Evolutionary conservation across 1,140 invertebrate species (phyloP), one percentile per base, ranked within the genome.

Genomic region (Pollicipes pollicipes): DNA sequence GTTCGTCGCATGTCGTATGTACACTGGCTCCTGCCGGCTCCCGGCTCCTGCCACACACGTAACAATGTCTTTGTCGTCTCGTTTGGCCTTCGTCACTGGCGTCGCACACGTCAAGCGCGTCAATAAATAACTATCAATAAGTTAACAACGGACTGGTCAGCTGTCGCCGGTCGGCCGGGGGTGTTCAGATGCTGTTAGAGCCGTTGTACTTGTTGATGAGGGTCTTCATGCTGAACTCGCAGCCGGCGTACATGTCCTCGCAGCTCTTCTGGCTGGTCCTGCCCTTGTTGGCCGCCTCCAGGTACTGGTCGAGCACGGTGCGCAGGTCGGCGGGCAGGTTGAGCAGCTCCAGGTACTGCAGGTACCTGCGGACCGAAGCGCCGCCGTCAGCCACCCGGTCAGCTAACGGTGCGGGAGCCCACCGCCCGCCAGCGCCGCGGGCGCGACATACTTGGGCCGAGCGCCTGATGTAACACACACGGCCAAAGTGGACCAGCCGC

Each of bases 141-240:
- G 45, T 58, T 58, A 58, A 58, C 45, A 58, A 58, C 45, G 45
- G 45, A n/a, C n/a, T n/a, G n/a, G n/a, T n/a, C n/a, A n/a, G n/a
- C n/a, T n/a, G n/a, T 6, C 24, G 17, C 6, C 2, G 45, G 13
- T 21, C 13, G 45, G 8, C 2, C 2, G 6, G 45, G 2, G 45
- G 45, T 21, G 45, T 58, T 58, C 28, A 66, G 64, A 66, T 27
- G 64, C n/a, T 66, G 64, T 66, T 66, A n/a, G 64, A 66, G n/a
- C 64, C 64, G 28, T 66, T 66, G 70, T 76, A 77, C 72, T 77
- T 77, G 27, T 73, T 71, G 71, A 74, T 74, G 68, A 76, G 75
- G 58, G 75, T 74, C 73, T 77, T 77, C 30, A 78, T 72, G 30
- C 76, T 76, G 71, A 77, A 78, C 37, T 77, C 72, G 73, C 77